Evolutionary conservation across 2,113 vertebrate species (phyloP).

Genomic region (Corythaixoides concolor): DNA sequence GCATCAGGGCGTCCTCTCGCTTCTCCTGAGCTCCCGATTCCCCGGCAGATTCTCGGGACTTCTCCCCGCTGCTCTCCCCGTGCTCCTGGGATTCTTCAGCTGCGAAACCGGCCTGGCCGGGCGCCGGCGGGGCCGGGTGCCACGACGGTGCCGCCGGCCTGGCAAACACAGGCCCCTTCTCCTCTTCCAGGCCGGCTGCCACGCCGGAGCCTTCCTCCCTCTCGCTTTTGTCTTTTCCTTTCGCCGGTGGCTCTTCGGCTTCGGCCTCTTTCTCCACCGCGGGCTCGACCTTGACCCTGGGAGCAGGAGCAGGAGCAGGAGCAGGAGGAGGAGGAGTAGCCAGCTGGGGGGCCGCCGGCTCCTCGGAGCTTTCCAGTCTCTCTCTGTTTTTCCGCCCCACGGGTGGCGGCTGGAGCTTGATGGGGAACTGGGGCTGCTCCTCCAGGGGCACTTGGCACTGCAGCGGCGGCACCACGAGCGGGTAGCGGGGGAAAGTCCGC

Average conservation of each 20-base stretch:
- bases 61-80: conserved; percentile 39
- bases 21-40: not conserved
- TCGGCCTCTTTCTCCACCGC: conserved; percentile 37
- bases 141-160: conserved; percentile 35
- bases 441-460: conserved; percentile 69
- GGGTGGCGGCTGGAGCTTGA: conserved; percentile 77
- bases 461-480: conserved; percentile 70
- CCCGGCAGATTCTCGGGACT: not conserved
- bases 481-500: conserved; percentile 78
- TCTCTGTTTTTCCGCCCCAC: conserved; percentile 72
- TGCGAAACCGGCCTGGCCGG: not conserved
- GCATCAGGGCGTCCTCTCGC: conserved; percentile 76
- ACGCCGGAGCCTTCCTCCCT: not conserved
- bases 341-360: not conserved
- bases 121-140: not conserved
- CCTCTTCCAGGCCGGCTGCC: not conserved
- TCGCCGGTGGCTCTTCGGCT: not conserved
- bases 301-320: too few relatives aligned
- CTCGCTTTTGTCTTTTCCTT: not conserved
- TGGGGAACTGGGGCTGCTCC: conserved; percentile 72
- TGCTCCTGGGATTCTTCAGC: conserved; percentile 23
- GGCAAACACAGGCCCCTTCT: conserved; percentile 13
- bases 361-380: conserved; percentile 50
- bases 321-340: not conserved
- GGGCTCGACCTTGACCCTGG: conserved; percentile 71